Base-by-base conservation (phyloP, 2,797 vertebrate genomes). In the Nyctibius grandis region DNA sequence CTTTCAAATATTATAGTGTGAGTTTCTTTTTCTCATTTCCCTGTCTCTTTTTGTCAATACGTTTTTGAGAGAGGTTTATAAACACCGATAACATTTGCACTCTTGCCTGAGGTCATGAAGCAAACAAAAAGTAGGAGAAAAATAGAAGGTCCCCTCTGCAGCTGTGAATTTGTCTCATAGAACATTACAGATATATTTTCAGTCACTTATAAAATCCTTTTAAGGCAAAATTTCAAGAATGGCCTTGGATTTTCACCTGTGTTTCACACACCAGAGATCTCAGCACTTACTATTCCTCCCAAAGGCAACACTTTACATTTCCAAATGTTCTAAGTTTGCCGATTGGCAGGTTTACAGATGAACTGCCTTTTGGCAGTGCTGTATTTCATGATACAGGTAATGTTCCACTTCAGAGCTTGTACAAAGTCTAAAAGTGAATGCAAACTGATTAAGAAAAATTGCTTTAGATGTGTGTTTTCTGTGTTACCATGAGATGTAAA, bases 301-400 rank as follows among this genome's bases (percentile, higher is more conserved):
- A 93, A 94, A 96, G 54, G 57, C 40, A 92, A 50, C 5, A 19
- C 44, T 88, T 89, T 64, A 87, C 33, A 53, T 91, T 96, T 96
- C 73, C 59, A 88, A n/a, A 34, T 19, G 28, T 57, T 89, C 54
- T 88, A 73, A 88, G n/a, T 20, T 65, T 61, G 19, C 6, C 6
- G 22, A 74, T 23, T 33, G 40, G 15, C 67, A 84, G 65, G 15
- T 89, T 95, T 91, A 74, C 36, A 74, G 75, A 70, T 38, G 36
- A 91, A 26, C 31, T 70, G 50, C 57, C 56, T 88, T 93, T 85
- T 87, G 61, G 28, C 79, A 67, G 29, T 47, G n/a, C 44, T 57
- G 34, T 89, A 86, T 78, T 91, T 93, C 61, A 38, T 59, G 40
- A 29, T 73, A 26, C 6, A 59, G 64, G 81, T 88, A 73, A 73